Percentiles rank a stretch among this genome's conserved stretches.
These are phyloP conservation scores for Phengaris arion DNA, from an alignment of 2,888 invertebrate genomes.

Conservation along the genomic window DNA sequence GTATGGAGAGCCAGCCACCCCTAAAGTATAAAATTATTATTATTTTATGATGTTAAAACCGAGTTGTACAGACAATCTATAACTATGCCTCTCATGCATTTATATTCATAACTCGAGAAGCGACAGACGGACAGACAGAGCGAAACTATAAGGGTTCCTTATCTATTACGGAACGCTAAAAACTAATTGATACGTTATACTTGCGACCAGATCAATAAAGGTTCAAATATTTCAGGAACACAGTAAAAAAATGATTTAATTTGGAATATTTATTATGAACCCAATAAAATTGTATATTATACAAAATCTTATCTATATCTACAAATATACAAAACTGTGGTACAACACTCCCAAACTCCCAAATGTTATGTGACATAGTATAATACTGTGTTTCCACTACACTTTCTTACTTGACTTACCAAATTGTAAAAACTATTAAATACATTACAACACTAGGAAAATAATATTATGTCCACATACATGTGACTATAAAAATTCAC, in stretches of 20 bases:
- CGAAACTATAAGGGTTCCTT: too few relatives aligned
- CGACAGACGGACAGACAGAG: too few relatives aligned
- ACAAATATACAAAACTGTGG: constrained; percentile 25
- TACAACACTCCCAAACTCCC: not conserved
- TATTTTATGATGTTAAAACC: too few relatives aligned
- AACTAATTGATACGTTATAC: too few relatives aligned
- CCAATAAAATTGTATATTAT: constrained; percentile 20
- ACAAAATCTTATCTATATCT: constrained; percentile 26
- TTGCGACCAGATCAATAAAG: too few relatives aligned
- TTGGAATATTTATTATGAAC: constrained; percentile 25
- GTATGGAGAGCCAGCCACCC: too few relatives aligned
- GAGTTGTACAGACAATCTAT: too few relatives aligned
- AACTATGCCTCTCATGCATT: too few relatives aligned
- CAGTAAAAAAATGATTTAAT: constrained; percentile 21
- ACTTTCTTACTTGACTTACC: not conserved
- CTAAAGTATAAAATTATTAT: too few relatives aligned
- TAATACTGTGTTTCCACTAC: constrained; percentile 16
- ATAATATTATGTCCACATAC: not conserved
- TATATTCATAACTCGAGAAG: too few relatives aligned
- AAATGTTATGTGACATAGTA: not conserved
- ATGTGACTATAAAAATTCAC: constrained; percentile 4
- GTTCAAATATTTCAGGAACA: not conserved
- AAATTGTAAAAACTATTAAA: not conserved
- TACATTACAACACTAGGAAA: not conserved
- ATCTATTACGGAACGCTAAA: too few relatives aligned